Base-by-base conservation (phyloP, 2,113 vertebrate genomes). In the Patagioenas fasciata region DNA sequence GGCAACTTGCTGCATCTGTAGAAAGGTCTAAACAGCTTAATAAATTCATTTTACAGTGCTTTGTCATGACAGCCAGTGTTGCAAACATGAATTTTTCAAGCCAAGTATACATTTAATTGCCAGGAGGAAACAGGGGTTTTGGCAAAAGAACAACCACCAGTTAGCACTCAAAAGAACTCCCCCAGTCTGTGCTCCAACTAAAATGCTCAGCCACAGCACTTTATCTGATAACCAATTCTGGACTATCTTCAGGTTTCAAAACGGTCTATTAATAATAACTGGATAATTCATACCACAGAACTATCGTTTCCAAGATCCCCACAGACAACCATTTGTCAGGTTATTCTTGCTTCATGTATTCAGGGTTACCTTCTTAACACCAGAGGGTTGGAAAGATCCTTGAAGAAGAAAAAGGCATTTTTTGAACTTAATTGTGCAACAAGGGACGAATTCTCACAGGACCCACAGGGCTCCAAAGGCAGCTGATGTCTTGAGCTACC, bases 31-130 rank as follows among this genome's bases (percentile, higher is more conserved):
- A 77, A 51, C 20, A 47, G 10, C 20, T 36, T 58, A 23, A 54
- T 67, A 26, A 62, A 56, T n/a, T 53, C 0, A 17, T 75, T 80
- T 82, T 80, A 44, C 10, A 50, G 11, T 47, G 56, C 8, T n/a
- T 69, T 47, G 26, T 67, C 34, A n/a, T 16, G 10, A n/a, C 28
- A 71, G 32, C 13, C 38, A 47, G 13, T 24, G 40, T 34, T 21
- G 10, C 50, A 60, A 40, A 6, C 20, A 13, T 10, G 31, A 29
- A 21, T 70, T 44, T 70, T 72, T 51, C 58, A 57, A 80, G 31
- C 2, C 29, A 51, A 5, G 8, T 31, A 15, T 9, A 53, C 0
- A 0, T n/a, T 71, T 24, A 79, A 12, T 29, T 61, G 34, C 57
- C 38, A 85, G 62, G 10, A 89, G 2, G 7, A 65, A 80, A 61